Percentiles rank a stretch among this genome's conserved stretches.
Evolutionary conservation across 2,888 invertebrate species (phyloP).

Genomic region (Pristionchus arcanus): DNA sequence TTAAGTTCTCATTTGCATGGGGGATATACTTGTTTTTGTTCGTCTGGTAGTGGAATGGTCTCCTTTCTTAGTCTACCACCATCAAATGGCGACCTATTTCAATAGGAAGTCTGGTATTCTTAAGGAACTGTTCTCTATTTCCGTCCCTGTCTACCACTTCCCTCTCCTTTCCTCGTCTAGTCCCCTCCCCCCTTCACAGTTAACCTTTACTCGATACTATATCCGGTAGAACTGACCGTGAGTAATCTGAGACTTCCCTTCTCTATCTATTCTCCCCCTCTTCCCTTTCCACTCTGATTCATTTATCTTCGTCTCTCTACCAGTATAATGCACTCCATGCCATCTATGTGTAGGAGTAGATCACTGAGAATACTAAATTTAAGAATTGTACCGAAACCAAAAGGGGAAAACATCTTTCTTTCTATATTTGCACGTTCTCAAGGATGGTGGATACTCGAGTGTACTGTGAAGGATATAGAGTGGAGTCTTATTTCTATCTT

Average conservation of each 20-base stretch:
- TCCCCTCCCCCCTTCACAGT: not conserved
- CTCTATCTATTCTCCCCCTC: not conserved
- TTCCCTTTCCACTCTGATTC: not conserved
- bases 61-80: not conserved
- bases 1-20: conserved; percentile 4
- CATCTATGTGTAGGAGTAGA: not conserved
- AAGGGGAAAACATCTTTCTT: not conserved
- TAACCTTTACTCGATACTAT: not conserved
- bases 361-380: not conserved
- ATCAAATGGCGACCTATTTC: not conserved
- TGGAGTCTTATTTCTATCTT: not conserved
- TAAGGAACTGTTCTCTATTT: not conserved
- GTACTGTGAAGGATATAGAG: not conserved
- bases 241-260: not conserved
- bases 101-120: not conserved
- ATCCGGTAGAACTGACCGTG: not conserved
- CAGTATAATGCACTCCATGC: not conserved
- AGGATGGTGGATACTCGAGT: not conserved
- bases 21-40: not conserved
- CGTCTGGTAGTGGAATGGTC: not conserved
- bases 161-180: not conserved
- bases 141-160: not conserved
- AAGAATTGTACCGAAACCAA: not conserved
- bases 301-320: not conserved
- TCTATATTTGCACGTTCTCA: not conserved